Base-by-base conservation (phyloP, 2,888 invertebrate genomes). In the Ormyrus nitidulus region DNA sequence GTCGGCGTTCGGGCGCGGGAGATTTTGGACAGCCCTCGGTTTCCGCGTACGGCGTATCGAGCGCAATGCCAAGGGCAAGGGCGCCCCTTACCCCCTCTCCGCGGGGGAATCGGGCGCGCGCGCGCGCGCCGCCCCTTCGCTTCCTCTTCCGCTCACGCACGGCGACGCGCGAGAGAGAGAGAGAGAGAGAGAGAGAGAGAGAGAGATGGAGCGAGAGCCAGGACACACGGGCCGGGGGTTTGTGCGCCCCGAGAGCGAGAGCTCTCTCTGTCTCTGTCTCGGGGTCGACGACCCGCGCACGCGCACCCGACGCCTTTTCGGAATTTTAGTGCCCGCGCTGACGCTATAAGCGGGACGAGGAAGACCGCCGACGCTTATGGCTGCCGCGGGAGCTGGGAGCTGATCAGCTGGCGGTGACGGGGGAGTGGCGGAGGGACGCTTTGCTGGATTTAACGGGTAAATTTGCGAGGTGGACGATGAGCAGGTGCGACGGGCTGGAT, bases 61-160 rank as follows among this genome's bases (percentile, higher is more conserved):
- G 90, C 90, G 89, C 90, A 90, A 90, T 90, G 90, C 90, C 90
- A 90, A 90, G 90, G 89, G 90, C 90, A 90, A 90, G 90, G 90
- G 90, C 90, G 89, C 84, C 87, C 87, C 86, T 85, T 84, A n/a
- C 85, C 85, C 88, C 85, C 85, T 85, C 86, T 84, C 83, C 81
- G 83, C 76, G 79, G 19, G 19, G 19, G 19, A 19, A 19, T 19
- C 19, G 19, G 19, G 19, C 1, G 19, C 19, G 19, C 19, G 19
- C 19, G 19, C 19, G 19, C 19, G 19, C 19, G 19, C 5, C 48
- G 49, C 34, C 46, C 68, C 34, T n/a, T 46, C 73, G 7, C 69
- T 66, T 51, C 74, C 72, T 78, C 66, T 83, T 75, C 77, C 81
- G 71, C 58, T 62, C 74, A 49, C 49, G 56, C 64, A 74, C 81